phyloP scores from a whole-genome alignment of 2,113 vertebrate genomes.

The Stigmatopora nigra region DNA sequence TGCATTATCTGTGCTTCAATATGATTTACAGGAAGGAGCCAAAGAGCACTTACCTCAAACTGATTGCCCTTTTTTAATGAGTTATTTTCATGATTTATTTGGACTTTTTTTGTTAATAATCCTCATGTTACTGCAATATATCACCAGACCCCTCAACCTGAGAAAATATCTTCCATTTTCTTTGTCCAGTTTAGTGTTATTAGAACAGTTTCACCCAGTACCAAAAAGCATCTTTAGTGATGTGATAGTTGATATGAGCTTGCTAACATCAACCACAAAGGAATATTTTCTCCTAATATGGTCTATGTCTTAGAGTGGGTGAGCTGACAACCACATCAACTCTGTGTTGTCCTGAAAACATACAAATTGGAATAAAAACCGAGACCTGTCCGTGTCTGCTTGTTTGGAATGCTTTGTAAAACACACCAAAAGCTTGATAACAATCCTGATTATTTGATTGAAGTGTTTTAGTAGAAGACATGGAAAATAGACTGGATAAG shows the following conservation, averaged over 20 bases:
- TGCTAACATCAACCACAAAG: constrained; percentile 13
- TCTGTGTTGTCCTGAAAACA: constrained; percentile 56
- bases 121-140: constrained; percentile 8
- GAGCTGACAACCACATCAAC: constrained; percentile 54
- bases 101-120: constrained; percentile 2
- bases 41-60: constrained; percentile 42
- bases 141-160: constrained; percentile 10
- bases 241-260: constrained; percentile 25
- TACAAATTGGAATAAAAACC: constrained; percentile 56
- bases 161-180: constrained; percentile 49
- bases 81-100: constrained; percentile 29
- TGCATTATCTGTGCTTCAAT: constrained; percentile 6
- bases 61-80: constrained; percentile 38
- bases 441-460: too few species aligned
- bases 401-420: constrained; percentile 15
- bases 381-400: constrained; percentile 34
- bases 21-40: constrained; percentile 33
- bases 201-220: constrained; percentile 9
- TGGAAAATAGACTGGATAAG: too few species aligned
- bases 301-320: constrained; percentile 10
- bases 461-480: too few species aligned
- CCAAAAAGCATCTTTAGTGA: constrained; percentile 29
- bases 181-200: constrained; percentile 1
- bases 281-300: constrained; percentile 13
- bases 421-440: too few species aligned